phyloP scores from a whole-genome alignment of 2,888 invertebrate species.

The Cataglyphis livida region DNA sequence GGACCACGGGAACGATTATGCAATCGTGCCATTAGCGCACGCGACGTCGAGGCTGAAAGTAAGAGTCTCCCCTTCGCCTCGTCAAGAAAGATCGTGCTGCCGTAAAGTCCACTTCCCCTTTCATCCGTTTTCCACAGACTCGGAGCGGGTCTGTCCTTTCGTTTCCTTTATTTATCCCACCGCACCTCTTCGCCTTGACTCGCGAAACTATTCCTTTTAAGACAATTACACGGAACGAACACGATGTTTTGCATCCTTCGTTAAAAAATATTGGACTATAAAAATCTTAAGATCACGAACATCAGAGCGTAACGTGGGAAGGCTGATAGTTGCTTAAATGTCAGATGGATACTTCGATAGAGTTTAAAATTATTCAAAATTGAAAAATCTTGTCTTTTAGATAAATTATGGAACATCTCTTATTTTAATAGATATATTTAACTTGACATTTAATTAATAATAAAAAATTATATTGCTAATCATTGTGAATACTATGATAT shows the following conservation, averaged over 20 bases:
- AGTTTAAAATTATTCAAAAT: slow-evolving; percentile 17
- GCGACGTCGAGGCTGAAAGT: slow-evolving; percentile 82
- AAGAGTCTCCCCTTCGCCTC: slow-evolving; percentile 78
- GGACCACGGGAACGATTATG: slow-evolving; percentile 68
- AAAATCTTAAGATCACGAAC: slow-evolving; percentile 18
- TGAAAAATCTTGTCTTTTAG: neutral
- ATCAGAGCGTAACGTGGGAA: slow-evolving; percentile 17
- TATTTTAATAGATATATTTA: slow-evolving; percentile 29
- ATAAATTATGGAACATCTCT: neutral
- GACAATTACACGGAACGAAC: slow-evolving; percentile 29
- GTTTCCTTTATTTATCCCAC: slow-evolving; percentile 30
- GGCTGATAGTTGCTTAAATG: slow-evolving; percentile 18
- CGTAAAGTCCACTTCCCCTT: slow-evolving; percentile 46
- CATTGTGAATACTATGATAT: neutral
- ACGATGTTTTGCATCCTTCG: slow-evolving; percentile 21
- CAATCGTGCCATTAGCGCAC: slow-evolving; percentile 79
- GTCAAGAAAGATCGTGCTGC: slow-evolving; percentile 58
- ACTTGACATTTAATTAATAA: slow-evolving; percentile 41
- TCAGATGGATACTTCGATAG: neutral
- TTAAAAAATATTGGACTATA: slow-evolving; percentile 28
- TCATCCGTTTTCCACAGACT: slow-evolving; percentile 40
- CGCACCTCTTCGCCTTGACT: slow-evolving; percentile 38
- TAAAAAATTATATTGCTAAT: slow-evolving; percentile 1
- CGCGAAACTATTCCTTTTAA: slow-evolving; percentile 41
- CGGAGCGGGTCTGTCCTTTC: slow-evolving; percentile 27